Conservation (phyloP, 2,113 vertebrate species). For the Platanista minor region DNA sequence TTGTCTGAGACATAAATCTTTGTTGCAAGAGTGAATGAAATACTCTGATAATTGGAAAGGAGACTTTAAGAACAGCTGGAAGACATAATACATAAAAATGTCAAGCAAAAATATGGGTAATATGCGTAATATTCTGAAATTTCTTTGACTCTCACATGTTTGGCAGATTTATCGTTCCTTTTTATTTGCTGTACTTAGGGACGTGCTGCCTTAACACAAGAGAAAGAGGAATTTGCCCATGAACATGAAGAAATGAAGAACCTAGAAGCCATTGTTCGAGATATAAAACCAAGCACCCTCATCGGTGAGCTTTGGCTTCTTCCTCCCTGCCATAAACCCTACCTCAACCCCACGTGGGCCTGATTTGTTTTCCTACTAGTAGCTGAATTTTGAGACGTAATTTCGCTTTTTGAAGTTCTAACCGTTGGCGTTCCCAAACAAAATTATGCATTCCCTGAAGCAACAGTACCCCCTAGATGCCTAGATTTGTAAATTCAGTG, state of each 20-base stretch:
- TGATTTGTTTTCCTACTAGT: not conserved
- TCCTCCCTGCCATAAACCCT: not conserved
- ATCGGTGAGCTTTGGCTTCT: constrained; percentile 87
- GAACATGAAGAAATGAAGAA: constrained; percentile 89
- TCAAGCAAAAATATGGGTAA: not conserved
- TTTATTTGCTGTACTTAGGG: constrained; percentile 80
- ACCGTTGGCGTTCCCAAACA: not conserved
- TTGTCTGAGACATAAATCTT: not conserved
- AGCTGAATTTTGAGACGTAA: not conserved
- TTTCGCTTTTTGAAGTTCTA: not conserved
- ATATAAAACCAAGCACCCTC: constrained; percentile 92
- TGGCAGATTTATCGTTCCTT: constrained; percentile 27
- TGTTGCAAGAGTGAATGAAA: constrained; percentile 1
- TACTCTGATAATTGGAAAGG: not conserved
- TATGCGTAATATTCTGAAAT: not conserved
- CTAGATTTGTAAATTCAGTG: not conserved
- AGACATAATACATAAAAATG: not conserved
- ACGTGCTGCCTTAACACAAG: constrained; percentile 88
- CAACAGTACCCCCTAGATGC: not conserved
- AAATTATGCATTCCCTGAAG: not conserved
- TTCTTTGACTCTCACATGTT: not conserved
- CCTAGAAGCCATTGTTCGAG: constrained; percentile 88
- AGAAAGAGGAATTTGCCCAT: constrained; percentile 93
- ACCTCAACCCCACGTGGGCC: not conserved
- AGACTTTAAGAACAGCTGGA: not conserved